Evolutionary conservation across 2,888 invertebrate species (phyloP), one percentile per base, ranked within the genome.

Genomic region (Furcula furcula): DNA sequence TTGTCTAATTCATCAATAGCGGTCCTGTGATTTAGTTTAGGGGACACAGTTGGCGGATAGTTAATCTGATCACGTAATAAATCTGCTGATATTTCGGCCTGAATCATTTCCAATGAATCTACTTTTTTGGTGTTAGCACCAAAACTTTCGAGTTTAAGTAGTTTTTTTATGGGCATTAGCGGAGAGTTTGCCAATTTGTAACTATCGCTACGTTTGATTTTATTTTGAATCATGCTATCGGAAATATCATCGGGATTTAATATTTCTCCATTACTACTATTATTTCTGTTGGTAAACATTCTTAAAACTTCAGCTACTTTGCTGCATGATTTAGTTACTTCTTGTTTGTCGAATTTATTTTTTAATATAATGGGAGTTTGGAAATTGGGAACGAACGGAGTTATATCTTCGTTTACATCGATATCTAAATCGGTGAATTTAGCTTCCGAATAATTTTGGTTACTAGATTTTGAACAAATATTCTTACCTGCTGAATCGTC

Each of bases 191-290:
- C 96, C 76, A 94, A 90, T 49, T 95, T 92, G 71, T 96, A 96
- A 79, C 95, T 96, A 74, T 96, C 94, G 72, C 94, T 95, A 40
- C 96, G 93, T 77, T 94, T 94, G 28, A 95, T 88, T 81, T 91
- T 92, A 50, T 62, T 76, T 38, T 70, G 68, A 38, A 71, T 53
- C 10, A 69, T 66, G 49, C 76, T 85, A 34, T 78, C 75, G 27
- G 45, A 45, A 40, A 39, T 32, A 38, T 70, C 60, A 31, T 55
- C 53, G 42, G 52, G 55, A 43, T 49, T 54, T 34, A 56, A 34
- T 42, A 53, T 46, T 36, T 67, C 63, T 15, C 51, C 62, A 40
- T 65, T 65, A 46, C 43, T 61, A 38, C 58, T 61, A 54, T 69
- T 79, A 37, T 63, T 69, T 69, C 69, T 84, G 61, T 76, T 80